phyloP scores from a whole-genome alignment of 37 sponge, comb jelly and placozoan species.

The Beroe ovata region DNA sequence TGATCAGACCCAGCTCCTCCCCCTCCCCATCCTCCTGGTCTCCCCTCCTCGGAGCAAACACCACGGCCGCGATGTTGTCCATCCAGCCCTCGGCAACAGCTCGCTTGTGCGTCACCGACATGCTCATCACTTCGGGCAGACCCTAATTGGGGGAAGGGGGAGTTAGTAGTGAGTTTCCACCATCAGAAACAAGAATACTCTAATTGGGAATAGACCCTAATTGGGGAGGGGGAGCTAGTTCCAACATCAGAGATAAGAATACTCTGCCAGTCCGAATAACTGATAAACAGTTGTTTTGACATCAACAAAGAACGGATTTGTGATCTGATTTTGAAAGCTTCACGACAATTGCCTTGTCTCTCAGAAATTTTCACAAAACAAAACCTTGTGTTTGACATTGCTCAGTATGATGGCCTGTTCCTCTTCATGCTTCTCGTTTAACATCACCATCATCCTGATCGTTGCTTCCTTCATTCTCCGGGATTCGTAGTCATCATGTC shows the following conservation, averaged over 20 bases:
- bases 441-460: neutral
- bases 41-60: neutral
- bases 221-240: too few relatives aligned
- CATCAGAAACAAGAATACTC: too few relatives aligned
- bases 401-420: conserved; percentile 25
- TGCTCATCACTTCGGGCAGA: conserved; percentile 8
- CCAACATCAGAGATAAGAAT: too few relatives aligned
- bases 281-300: too few relatives aligned
- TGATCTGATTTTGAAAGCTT: too few relatives aligned
- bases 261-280: too few relatives aligned
- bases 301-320: neutral
- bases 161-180: too few relatives aligned
- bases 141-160: conserved; percentile 8
- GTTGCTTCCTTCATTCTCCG: neutral
- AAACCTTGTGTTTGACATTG: conserved; percentile 62
- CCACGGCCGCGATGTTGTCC: conserved; percentile 57
- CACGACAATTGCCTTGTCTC: too few relatives aligned
- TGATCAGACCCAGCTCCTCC: neutral
- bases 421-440: conserved; percentile 52
- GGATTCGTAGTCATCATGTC: conserved; percentile 14
- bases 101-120: conserved; percentile 51
- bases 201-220: too few relatives aligned
- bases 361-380: neutral
- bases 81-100: conserved; percentile 57
- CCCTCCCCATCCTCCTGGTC: neutral